Evolutionary conservation across 2,797 vertebrate genomes (phyloP), one percentile per base, ranked within the genome.

Genomic region (Calcarius lapponicus): DNA sequence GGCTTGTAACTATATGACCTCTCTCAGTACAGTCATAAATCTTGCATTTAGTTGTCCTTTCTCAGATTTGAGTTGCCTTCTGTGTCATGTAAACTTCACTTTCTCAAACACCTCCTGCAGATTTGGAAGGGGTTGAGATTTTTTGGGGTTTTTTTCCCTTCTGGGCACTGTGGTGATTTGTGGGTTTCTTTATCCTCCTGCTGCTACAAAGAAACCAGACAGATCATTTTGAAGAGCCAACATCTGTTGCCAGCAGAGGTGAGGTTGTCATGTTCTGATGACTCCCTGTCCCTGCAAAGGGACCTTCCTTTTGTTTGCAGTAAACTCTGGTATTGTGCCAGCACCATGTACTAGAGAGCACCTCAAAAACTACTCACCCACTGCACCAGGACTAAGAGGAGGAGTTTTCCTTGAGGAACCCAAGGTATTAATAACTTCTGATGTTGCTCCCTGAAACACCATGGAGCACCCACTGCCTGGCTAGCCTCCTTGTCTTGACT

Each of bases 31-130:
- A 88, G 60, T 57, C 62, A 88, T 93, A 88, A 92, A 95, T 93
- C 66, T 70, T 81, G 38, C 12, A n/a, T 91, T 92, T 84, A 81
- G 61, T 38, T 97, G 58, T 84, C 79, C 91, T 90, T 81, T 72
- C 76, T 79, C 8, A 5, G 45, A 32, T 74, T 84, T 89, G 75
- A 89, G 57, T 54, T 93, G 74, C 72, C 87, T 92, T 95, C 70
- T 79, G 31, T 69, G 69, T 53, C 80, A 80, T 0, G 0, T 83
- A 91, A 73, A 61, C 42, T 88, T 75, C 70, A 75, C 47, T 76
- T 84, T 67, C 71, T 47, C 31, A 70, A 86, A 66, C 25, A 81
- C 10, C 32, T 86, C 66, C 91, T 79, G 43, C 42, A 83, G 88
- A n/a, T 84, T 94, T 79, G 15, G 51, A 93, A 48, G 11, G 6